Evolutionary conservation across 1,140 invertebrate genomes (phyloP).

Genomic region (Callitettix versicolor): DNA sequence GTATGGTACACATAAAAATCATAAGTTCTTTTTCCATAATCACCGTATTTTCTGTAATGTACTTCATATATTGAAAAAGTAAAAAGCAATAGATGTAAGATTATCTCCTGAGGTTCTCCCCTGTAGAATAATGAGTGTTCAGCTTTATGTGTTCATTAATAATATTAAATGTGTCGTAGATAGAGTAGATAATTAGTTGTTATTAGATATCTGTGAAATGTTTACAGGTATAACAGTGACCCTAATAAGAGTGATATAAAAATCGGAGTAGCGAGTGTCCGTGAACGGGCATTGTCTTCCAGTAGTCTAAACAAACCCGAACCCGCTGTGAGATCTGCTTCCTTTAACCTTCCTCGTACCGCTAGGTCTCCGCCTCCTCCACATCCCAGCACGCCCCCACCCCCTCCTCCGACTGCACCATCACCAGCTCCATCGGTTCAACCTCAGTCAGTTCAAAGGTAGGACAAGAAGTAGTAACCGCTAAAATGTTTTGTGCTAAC

Average conservation of each 20-base stretch:
- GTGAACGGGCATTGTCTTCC: background rate
- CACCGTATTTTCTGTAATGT: no score
- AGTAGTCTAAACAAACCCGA: constrained; percentile 15
- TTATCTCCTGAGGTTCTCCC: no score
- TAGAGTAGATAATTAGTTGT: background rate
- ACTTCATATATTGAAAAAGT: no score
- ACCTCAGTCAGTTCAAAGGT: background rate
- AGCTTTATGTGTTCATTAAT: no score
- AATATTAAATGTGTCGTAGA: no score
- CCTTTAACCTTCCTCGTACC: constrained; percentile 31
- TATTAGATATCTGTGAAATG: background rate
- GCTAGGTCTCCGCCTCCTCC: constrained; percentile 36
- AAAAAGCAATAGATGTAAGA: no score
- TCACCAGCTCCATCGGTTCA: background rate
- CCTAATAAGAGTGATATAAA: constrained; percentile 15
- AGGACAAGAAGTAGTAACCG: background rate
- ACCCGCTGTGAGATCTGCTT: constrained; percentile 32
- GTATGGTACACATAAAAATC: no score
- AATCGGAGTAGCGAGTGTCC: background rate
- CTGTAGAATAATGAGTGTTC: no score
- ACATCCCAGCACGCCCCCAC: constrained; percentile 36
- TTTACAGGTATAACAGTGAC: constrained; percentile 21
- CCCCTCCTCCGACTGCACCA: constrained; percentile 29
- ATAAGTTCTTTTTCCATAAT: no score
- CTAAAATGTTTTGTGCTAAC: no score